Conservation (phyloP, 1,140 invertebrate species). For the Leptinotarsa undecemlineata region DNA sequence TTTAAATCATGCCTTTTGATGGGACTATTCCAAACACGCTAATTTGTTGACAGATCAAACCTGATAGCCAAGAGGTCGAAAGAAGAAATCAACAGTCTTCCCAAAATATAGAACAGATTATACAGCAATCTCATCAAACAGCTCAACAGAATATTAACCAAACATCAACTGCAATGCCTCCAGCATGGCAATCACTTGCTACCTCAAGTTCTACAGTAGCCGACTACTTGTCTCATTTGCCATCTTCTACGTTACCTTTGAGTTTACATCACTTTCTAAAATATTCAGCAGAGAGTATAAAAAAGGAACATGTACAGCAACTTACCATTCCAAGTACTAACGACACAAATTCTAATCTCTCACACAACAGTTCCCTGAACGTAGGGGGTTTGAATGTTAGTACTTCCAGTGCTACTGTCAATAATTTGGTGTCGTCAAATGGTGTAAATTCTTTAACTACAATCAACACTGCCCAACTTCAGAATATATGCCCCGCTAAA, state of each 20-base stretch:
- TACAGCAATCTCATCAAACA: conserved; percentile 39
- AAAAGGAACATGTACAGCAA: conserved; percentile 62
- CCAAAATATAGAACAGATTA: conserved; percentile 29
- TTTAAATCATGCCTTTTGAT: too few species aligned
- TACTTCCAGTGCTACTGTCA: background rate
- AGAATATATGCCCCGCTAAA: conserved; percentile 59
- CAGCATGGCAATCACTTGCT: conserved; percentile 73
- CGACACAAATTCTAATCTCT: conserved; percentile 38
- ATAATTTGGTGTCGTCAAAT: background rate
- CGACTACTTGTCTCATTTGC: conserved; percentile 77
- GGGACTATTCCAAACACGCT: background rate
- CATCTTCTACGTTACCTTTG: conserved; percentile 73
- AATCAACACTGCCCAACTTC: conserved; percentile 40
- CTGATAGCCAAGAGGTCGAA: background rate
- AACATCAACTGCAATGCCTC: conserved; percentile 37
- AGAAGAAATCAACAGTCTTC: conserved; percentile 19
- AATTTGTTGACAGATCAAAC: background rate
- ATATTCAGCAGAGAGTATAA: conserved; percentile 78
- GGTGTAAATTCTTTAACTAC: background rate
- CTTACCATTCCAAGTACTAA: conserved; percentile 52
- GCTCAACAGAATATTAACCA: conserved; percentile 35
- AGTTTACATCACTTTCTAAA: conserved; percentile 83
- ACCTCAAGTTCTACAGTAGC: conserved; percentile 76
- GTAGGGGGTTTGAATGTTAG: conserved; percentile 12
- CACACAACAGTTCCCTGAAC: conserved; percentile 36